A percentile compares a stretch with the other conserved stretches of the same genome.
Evolutionary conservation across 2,888 invertebrate species (phyloP).

Genomic region (Orchesella flavescens): DNA sequence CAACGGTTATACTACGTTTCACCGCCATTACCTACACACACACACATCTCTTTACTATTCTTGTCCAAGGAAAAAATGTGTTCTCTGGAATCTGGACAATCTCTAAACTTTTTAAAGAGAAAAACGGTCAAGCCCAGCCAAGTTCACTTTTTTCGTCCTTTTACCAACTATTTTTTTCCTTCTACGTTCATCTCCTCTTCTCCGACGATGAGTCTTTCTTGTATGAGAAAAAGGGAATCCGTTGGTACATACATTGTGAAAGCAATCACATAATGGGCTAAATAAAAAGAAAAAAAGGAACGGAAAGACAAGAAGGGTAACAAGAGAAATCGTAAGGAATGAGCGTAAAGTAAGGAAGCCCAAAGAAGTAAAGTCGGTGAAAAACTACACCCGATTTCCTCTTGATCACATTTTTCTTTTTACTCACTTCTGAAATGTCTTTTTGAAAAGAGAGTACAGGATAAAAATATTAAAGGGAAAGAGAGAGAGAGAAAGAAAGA

Average conservation of each 20-base stretch:
- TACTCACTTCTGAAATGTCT: conserved; percentile 33
- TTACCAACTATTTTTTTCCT: conserved; percentile 11
- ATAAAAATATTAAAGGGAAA: neutral
- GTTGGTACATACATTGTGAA: conserved; percentile 29
- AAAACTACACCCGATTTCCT: conserved; percentile 57
- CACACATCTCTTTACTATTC: neutral
- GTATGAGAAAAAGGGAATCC: too few relatives aligned
- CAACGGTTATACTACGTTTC: conserved; percentile 11
- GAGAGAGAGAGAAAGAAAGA: conserved; percentile 15
- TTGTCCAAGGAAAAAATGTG: neutral
- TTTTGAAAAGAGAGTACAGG: conserved; percentile 28
- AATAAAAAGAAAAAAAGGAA: conserved; percentile 17
- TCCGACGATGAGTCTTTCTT: too few relatives aligned
- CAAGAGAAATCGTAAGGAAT: conserved; percentile 41
- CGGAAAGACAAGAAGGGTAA: conserved; percentile 39
- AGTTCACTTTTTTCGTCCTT: conserved; percentile 35
- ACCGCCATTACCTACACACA: conserved; percentile 20
- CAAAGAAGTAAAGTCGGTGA: conserved; percentile 45
- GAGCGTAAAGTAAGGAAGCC: conserved; percentile 33
- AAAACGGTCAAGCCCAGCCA: conserved; percentile 34
- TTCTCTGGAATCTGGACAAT: conserved; percentile 40
- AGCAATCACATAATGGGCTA: conserved; percentile 53
- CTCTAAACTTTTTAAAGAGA: conserved; percentile 40
- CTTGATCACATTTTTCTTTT: conserved; percentile 51
- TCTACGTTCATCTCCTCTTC: too few relatives aligned